phyloP scores from a whole-genome alignment of 2,888 invertebrate genomes.

The Pandemis heparana region DNA sequence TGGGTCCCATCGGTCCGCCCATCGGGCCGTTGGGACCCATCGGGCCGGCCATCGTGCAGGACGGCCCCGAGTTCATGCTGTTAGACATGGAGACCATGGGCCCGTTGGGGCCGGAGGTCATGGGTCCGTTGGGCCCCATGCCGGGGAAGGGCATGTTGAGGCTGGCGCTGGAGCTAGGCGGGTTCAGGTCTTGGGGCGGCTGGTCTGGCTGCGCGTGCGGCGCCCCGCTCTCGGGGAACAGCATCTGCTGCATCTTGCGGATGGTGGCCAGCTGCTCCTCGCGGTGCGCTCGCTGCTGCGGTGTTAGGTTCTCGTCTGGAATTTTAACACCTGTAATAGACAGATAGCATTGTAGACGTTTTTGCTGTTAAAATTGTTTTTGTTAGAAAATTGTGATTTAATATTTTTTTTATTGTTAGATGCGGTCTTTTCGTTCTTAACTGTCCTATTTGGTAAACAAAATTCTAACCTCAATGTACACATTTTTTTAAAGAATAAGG shows the following conservation, averaged over 20 bases:
- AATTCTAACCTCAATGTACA: too few species aligned
- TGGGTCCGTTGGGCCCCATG: slow-evolving; percentile 75
- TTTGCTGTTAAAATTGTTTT: slow-evolving; percentile 8
- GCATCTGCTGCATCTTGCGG: slow-evolving; percentile 96
- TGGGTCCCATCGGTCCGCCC: slow-evolving; percentile 70
- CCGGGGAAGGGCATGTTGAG: slow-evolving; percentile 76
- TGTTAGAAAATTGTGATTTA: background rate
- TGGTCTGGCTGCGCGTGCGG: slow-evolving; percentile 66
- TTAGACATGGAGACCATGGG: slow-evolving; percentile 81
- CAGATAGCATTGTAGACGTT: slow-evolving; percentile 26
- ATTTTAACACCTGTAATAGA: slow-evolving; percentile 90
- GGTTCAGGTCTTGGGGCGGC: slow-evolving; percentile 71
- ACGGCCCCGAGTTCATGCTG: slow-evolving; percentile 76
- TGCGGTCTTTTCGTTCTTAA: too few species aligned
- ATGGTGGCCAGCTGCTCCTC: slow-evolving; percentile 97
- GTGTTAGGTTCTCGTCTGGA: slow-evolving; percentile 98
- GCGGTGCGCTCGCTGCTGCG: slow-evolving; percentile 97
- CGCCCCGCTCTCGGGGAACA: slow-evolving; percentile 92
- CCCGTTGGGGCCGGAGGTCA: slow-evolving; percentile 76
- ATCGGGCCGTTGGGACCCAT: slow-evolving; percentile 66
- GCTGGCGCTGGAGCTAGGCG: slow-evolving; percentile 73
- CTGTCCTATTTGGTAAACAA: too few species aligned
- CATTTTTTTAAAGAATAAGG: too few species aligned
- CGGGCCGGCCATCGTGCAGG: slow-evolving; percentile 80
- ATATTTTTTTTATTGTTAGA: background rate